Base-by-base conservation (phyloP, 1,140 invertebrate species). In the Caenorhabditis brenneri region DNA sequence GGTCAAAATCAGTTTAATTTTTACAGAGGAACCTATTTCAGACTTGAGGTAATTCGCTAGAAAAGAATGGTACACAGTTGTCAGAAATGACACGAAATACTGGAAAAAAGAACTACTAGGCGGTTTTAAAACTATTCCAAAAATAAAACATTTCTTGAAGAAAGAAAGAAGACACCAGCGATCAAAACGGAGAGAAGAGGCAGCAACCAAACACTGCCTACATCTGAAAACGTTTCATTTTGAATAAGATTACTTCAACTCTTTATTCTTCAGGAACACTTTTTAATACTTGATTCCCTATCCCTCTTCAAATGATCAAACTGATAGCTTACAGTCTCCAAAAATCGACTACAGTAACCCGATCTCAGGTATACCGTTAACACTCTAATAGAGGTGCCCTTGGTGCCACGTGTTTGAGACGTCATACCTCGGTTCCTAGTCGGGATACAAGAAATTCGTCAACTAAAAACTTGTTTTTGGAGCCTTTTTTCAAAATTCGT, bases 1-100 rank as follows among this genome's bases (percentile, higher is more conserved):
- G 65, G 65, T 74, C 65, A 74, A 29, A 74, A 74, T 74, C 65
- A 74, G 65, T 74, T 74, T 36, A 74, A 15, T 74, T 74, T 74
- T 74, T 74, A 74, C 65, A 74, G 36, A 42, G 36, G 33, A 74
- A 74, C 65, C 36, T 74, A 74, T 74, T 74, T 65, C 29, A 36
- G 33, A 29, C 10, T 58, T 74, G 65, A 74, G 65, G 65, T 42
- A 74, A 74, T 74, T 74, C 1, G 36, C 65, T 74, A 74, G n/a
- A 74, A 74, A 74, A 74, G 6, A 36, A 36, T 33, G 31, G 42
- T 10, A 51, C 48, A 51, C 48, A 51, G 19, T 65, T 65, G 12
- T 74, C n/a, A 27, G 33, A 42, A 74, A 74, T 36, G 19, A 74
- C n/a, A 22, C 9, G 4, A 27, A 10, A 55, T 10, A 55, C 10